Evolutionary conservation across 2,113 vertebrate genomes (phyloP).

Genomic region (Rhodinocichla rosea): DNA sequence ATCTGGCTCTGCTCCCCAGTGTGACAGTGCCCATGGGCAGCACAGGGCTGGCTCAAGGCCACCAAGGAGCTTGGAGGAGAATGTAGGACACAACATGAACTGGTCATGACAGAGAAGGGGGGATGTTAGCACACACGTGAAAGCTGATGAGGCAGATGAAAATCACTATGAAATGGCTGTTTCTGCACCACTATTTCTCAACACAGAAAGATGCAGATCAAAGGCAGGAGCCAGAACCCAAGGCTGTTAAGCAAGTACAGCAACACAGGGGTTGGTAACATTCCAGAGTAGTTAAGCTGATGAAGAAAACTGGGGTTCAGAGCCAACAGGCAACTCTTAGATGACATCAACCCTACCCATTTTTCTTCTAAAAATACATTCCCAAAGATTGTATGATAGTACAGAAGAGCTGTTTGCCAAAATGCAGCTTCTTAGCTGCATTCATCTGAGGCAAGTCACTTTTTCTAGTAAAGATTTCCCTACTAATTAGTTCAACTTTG

Average conservation of each 20-base stretch:
- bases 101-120: fast-evolving
- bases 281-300: not conserved
- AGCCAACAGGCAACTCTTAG: not conserved
- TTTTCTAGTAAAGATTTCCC: not conserved
- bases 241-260: not conserved
- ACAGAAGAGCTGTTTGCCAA: not conserved
- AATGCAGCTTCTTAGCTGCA: not conserved
- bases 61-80: not conserved
- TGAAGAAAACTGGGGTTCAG: not conserved
- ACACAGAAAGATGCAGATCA: not conserved
- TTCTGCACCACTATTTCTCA: not conserved
- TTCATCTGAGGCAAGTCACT: not conserved
- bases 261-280: not conserved
- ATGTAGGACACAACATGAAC: fast-evolving
- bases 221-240: fast-evolving
- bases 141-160: not conserved
- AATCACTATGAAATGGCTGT: not conserved
- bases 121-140: not conserved
- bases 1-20: fast-evolving
- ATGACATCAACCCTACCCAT: not conserved
- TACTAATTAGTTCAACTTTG: not conserved
- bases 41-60: not conserved
- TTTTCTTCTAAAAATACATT: not conserved
- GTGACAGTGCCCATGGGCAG: fast-evolving
- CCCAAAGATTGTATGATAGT: not conserved